phyloP scores from a whole-genome alignment of 2,113 vertebrate species.

The Rhabdomys dilectus region DNA sequence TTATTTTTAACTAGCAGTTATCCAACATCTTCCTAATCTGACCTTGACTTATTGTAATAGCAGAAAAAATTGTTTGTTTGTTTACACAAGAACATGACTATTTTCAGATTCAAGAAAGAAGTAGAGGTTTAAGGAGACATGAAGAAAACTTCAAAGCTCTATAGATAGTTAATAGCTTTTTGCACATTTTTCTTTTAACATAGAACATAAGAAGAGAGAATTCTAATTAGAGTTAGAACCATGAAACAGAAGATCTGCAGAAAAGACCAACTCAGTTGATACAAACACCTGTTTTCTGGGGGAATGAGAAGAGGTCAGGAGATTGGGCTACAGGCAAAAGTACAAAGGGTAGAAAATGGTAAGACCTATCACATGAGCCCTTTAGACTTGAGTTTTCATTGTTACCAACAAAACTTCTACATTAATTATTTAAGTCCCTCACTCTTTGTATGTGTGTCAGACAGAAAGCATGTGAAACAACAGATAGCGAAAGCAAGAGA shows the following conservation, averaged over 20 bases:
- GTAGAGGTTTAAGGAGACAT: neutral
- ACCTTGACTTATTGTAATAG: slow-evolving; percentile 33
- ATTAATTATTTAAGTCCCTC: neutral
- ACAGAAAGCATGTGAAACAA: too few species aligned
- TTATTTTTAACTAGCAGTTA: slow-evolving; percentile 23
- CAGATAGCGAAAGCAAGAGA: too few species aligned
- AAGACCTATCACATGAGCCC: neutral
- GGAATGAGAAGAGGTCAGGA: neutral
- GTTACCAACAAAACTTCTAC: neutral
- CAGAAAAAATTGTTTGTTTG: neutral
- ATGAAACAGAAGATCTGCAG: neutral
- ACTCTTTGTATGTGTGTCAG: neutral
- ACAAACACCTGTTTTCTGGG: neutral
- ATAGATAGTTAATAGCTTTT: neutral
- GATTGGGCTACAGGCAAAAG: neutral
- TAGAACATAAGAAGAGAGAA: neutral
- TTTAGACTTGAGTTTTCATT: neutral
- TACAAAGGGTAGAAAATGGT: neutral
- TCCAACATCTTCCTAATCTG: slow-evolving; percentile 10
- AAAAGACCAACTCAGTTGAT: neutral
- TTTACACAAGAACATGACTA: neutral
- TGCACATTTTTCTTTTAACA: slow-evolving; percentile 19
- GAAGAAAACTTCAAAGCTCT: slow-evolving; percentile 39
- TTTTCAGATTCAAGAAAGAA: neutral
- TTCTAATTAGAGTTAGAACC: slow-evolving; percentile 32